Percentiles rank a stretch among this genome's conserved stretches.
phyloP scores from a whole-genome alignment of 2,113 vertebrate genomes.

The Rattus rattus region DNA sequence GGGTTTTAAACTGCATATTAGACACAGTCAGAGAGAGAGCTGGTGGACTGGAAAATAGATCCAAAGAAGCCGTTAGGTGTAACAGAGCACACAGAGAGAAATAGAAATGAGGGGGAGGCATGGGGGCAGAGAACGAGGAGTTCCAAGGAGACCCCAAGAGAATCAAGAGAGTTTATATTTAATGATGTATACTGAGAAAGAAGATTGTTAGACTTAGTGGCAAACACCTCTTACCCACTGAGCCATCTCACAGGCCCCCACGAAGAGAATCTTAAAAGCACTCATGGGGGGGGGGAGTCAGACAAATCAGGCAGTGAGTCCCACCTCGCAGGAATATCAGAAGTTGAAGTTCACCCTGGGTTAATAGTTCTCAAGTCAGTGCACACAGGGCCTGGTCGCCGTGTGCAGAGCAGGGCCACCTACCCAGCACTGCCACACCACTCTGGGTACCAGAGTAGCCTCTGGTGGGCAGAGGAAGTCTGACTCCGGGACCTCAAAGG shows the following conservation, averaged over 20 bases:
- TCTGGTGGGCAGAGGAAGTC: not conserved
- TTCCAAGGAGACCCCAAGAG: not conserved
- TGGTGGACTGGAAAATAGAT: constrained; percentile 63
- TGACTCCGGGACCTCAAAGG: not conserved
- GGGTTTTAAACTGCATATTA: constrained; percentile 46
- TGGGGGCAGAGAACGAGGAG: not conserved
- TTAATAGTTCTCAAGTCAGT: not conserved
- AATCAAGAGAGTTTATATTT: not conserved
- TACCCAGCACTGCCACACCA: not conserved
- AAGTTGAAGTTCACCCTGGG: not conserved
- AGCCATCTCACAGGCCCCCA: not conserved
- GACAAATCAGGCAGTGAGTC: no score
- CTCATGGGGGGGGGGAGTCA: not conserved
- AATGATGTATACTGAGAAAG: not conserved
- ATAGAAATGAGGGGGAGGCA: not conserved
- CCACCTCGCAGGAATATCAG: not conserved
- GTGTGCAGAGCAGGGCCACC: not conserved
- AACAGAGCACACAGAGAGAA: constrained; percentile 39
- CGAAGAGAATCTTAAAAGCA: not conserved
- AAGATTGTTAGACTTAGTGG: not conserved
- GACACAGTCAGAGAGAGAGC: constrained; percentile 50
- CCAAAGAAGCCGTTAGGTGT: constrained; percentile 48
- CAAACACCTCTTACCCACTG: not conserved
- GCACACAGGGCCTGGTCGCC: not conserved
- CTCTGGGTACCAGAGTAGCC: not conserved